Conservation (phyloP, 1,140 invertebrate genomes). For the Hypsibius dujardini region DNA sequence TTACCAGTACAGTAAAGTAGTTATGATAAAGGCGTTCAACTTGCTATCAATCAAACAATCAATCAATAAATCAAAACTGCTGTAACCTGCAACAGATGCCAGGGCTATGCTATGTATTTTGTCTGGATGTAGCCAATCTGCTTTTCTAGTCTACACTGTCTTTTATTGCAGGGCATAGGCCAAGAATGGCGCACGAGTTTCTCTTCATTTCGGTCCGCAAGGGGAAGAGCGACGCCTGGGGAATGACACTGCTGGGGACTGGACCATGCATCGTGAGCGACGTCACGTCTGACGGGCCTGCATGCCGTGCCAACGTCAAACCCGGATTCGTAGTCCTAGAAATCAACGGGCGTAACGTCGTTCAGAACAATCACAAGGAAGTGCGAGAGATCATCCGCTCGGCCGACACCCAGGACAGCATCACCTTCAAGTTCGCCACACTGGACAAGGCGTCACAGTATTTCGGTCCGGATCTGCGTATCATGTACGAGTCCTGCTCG, state of each 20-base stretch:
- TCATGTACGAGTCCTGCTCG: not conserved
- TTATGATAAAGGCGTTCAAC: too few relatives aligned
- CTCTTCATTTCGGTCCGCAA: not conserved
- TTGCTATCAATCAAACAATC: too few relatives aligned
- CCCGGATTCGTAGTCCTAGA: slow-evolving; percentile 15
- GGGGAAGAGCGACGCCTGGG: not conserved
- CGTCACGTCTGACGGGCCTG: not conserved
- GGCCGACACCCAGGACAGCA: not conserved
- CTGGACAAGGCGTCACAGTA: not conserved
- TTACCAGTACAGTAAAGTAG: too few relatives aligned
- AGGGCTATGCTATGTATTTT: too few relatives aligned
- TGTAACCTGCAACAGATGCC: too few relatives aligned
- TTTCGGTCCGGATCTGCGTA: not conserved
- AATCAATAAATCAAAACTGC: too few relatives aligned
- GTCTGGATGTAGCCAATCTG: too few relatives aligned
- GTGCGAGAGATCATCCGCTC: slow-evolving; percentile 2
- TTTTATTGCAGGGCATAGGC: too few relatives aligned
- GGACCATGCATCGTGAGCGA: slow-evolving; percentile 8
- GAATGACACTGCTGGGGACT: not conserved
- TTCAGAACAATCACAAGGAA: slow-evolving; percentile 9
- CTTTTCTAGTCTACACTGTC: too few relatives aligned
- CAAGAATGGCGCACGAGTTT: not conserved
- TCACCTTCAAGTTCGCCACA: not conserved
- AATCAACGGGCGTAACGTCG: not conserved
- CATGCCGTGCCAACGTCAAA: not conserved